phyloP scores from a whole-genome alignment of 92 coral and sea anemone species.

The Scolanthus callimorphus region DNA sequence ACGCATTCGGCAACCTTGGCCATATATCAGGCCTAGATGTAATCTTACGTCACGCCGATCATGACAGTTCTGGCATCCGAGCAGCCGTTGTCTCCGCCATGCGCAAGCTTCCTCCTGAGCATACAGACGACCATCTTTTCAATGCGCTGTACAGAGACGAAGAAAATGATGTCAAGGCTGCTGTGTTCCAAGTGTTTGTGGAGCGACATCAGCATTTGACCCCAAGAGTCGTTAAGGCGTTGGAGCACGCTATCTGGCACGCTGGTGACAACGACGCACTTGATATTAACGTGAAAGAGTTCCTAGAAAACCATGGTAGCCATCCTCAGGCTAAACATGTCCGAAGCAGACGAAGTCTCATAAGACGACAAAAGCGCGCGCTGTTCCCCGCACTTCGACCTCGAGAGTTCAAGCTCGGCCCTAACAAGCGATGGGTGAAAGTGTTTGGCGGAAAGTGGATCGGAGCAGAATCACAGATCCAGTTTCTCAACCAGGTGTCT shows the following conservation, averaged over 20 bases:
- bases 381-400: conserved; percentile 85
- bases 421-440: conserved; percentile 68
- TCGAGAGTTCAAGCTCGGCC: conserved; percentile 84
- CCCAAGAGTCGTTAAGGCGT: conserved; percentile 53
- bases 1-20: conserved; percentile 99
- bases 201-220: conserved; percentile 81
- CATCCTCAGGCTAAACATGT: conserved; percentile 70
- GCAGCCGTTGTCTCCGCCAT: conserved; percentile 86
- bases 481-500: conserved; percentile 78
- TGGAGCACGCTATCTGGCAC: conserved; percentile 87
- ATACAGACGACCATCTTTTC: conserved; percentile 71
- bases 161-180: conserved; percentile 80
- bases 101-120: conserved; percentile 79
- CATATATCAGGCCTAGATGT: conserved; percentile 78
- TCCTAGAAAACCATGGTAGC: conserved; percentile 84
- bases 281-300: conserved; percentile 72
- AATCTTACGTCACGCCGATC: conserved; percentile 71
- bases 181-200: conserved; percentile 76
- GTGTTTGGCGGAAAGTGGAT: conserved; percentile 79
- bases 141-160: conserved; percentile 70
- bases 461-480: conserved; percentile 77
- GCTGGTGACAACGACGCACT: conserved; percentile 70
- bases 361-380: conserved; percentile 86
- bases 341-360: conserved; percentile 57
- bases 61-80: conserved; percentile 91